A percentile compares a stretch with the other conserved stretches of the same genome.
These are phyloP conservation scores for Merops nubicus DNA, from an alignment of 2,113 vertebrate genomes.

Conservation along the genomic window DNA sequence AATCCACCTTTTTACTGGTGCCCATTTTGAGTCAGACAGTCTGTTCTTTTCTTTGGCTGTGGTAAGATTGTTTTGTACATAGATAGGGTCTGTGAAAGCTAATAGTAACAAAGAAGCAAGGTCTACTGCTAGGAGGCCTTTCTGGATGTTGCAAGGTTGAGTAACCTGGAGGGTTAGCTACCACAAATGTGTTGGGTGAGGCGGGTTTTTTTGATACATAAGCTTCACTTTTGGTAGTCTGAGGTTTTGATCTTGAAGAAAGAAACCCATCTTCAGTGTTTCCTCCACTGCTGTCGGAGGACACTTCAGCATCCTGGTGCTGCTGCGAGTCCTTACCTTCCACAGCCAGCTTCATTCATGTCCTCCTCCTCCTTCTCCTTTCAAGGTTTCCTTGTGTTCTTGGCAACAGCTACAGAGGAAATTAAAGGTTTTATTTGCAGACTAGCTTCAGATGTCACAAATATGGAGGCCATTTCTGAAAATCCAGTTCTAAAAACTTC, in stretches of 20 bases:
- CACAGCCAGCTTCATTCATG: background rate
- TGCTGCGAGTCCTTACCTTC: background rate
- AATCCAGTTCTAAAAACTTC: constrained; percentile 7
- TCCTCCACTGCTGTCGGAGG: background rate
- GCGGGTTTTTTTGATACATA: background rate
- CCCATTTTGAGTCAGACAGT: background rate
- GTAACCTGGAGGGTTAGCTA: background rate
- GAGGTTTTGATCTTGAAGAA: background rate
- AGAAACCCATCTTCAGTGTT: background rate
- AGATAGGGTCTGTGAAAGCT: background rate
- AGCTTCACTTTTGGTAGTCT: background rate
- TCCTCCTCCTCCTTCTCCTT: background rate
- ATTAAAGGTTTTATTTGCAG: constrained; percentile 35
- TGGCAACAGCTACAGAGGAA: constrained; percentile 16
- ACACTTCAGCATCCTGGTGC: background rate
- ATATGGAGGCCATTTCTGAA: constrained; percentile 20
- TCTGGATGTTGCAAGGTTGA: background rate
- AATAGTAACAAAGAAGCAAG: background rate
- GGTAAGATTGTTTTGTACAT: background rate
- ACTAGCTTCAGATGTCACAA: constrained; percentile 3
- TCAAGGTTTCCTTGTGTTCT: background rate
- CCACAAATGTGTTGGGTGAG: background rate
- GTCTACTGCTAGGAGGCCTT: background rate
- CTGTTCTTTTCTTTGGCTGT: background rate
- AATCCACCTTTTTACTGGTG: background rate